phyloP scores from a whole-genome alignment of 2,113 vertebrate genomes.

The Cochlearius cochlearius region DNA sequence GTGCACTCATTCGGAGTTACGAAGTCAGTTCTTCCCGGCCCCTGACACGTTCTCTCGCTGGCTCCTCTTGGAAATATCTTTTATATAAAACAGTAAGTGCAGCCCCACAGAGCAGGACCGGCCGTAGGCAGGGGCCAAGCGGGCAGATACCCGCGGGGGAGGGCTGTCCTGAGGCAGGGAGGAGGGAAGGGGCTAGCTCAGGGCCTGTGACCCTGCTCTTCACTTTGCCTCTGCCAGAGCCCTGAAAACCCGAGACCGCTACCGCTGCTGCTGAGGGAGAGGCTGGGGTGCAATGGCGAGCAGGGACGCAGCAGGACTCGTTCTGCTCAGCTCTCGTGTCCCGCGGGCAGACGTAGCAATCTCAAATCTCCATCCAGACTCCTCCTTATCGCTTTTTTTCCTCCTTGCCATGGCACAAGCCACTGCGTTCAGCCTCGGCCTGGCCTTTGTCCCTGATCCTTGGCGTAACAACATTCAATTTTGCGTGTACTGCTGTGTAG shows the following conservation, averaged over 20 bases:
- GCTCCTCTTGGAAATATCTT: background rate
- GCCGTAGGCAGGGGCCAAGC: background rate
- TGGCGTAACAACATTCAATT: background rate
- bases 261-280: background rate
- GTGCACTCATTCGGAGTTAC: background rate
- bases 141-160: accelerated
- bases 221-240: background rate
- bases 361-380: background rate
- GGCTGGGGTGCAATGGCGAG: background rate
- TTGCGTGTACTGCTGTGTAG: background rate
- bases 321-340: background rate
- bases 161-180: background rate
- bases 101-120: background rate
- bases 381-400: accelerated
- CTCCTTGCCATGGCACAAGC: background rate
- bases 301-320: background rate
- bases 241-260: background rate
- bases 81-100: background rate
- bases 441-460: background rate
- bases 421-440: background rate
- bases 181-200: background rate
- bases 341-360: background rate
- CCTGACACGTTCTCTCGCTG: background rate
- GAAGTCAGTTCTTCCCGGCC: background rate
- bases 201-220: background rate